Percentiles rank a stretch among this genome's conserved stretches.
Evolutionary conservation across 2,888 invertebrate genomes (phyloP).

Genomic region (Slavum lentiscoides): DNA sequence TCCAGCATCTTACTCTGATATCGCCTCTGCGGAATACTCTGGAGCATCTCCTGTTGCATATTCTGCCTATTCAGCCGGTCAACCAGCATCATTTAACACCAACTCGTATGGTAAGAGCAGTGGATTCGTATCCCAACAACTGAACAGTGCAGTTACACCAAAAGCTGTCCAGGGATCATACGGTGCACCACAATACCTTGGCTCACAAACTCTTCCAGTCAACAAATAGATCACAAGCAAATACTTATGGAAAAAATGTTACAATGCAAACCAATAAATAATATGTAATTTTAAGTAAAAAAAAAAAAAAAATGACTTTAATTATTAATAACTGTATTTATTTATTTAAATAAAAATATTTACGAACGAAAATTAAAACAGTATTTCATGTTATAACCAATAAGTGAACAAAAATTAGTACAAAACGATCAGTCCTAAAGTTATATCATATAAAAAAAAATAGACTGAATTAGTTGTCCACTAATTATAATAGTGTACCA

Average conservation of each 20-base stretch:
- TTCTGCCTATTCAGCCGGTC: conserved; percentile 1
- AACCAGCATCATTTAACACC: not conserved
- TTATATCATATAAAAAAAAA: no score
- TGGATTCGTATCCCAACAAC: conserved; percentile 16
- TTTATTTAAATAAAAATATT: no score
- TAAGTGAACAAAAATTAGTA: no score
- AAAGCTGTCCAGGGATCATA: conserved; percentile 2
- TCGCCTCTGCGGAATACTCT: not conserved
- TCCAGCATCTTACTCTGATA: conserved; percentile 1
- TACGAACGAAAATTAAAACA: no score
- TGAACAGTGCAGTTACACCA: not conserved
- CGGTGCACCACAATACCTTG: conserved; percentile 34
- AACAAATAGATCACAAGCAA: conserved; percentile 26
- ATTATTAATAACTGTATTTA: not conserved
- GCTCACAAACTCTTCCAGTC: conserved; percentile 29
- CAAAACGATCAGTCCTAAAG: no score
- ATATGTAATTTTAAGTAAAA: conserved; percentile 14
- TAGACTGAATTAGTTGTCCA: no score
- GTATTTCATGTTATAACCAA: no score
- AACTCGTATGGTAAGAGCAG: not conserved
- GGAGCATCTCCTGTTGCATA: not conserved
- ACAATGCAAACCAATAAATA: conserved; percentile 19
- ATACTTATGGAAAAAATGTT: conserved; percentile 1
- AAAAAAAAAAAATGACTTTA: not conserved
- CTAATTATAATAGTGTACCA: no score